phyloP scores from a whole-genome alignment of 2,888 invertebrate genomes.

The Alcis repandata region DNA sequence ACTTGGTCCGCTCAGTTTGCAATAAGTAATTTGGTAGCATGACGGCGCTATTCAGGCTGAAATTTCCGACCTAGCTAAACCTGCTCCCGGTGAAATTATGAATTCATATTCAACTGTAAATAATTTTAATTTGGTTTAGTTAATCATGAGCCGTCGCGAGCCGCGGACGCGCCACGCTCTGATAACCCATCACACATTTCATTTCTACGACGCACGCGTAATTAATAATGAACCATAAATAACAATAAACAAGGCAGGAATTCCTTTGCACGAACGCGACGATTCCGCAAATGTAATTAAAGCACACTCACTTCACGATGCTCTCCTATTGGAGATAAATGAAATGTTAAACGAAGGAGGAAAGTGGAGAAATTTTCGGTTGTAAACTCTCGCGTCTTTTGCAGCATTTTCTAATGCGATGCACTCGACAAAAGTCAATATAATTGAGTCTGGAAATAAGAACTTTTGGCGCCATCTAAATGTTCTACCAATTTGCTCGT shows the following conservation, averaged over 20 bases:
- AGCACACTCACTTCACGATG: slow-evolving; percentile 69
- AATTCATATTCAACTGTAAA: slow-evolving; percentile 66
- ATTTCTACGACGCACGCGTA: slow-evolving; percentile 71
- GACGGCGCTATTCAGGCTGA: slow-evolving; percentile 20
- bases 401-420: slow-evolving; percentile 32
- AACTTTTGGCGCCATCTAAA: background rate
- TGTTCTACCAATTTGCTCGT: background rate
- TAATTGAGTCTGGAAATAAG: background rate
- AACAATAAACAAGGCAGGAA: slow-evolving; percentile 64
- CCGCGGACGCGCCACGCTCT: slow-evolving; percentile 77
- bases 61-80: slow-evolving; percentile 36
- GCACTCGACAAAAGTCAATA: slow-evolving; percentile 6
- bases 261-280: slow-evolving; percentile 57
- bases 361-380: slow-evolving; percentile 78
- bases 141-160: slow-evolving; percentile 71
- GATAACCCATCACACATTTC: slow-evolving; percentile 76
- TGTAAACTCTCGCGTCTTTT: slow-evolving; percentile 52
- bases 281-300: slow-evolving; percentile 70
- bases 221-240: slow-evolving; percentile 68
- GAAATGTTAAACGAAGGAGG: slow-evolving; percentile 72
- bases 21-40: slow-evolving; percentile 5
- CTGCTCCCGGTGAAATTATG: slow-evolving; percentile 57
- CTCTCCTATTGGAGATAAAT: slow-evolving; percentile 72
- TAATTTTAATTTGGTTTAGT: slow-evolving; percentile 80
- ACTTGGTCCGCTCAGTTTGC: background rate